phyloP scores from a whole-genome alignment of 2,797 vertebrate genomes.

The Amblyopsis hoosieri region DNA sequence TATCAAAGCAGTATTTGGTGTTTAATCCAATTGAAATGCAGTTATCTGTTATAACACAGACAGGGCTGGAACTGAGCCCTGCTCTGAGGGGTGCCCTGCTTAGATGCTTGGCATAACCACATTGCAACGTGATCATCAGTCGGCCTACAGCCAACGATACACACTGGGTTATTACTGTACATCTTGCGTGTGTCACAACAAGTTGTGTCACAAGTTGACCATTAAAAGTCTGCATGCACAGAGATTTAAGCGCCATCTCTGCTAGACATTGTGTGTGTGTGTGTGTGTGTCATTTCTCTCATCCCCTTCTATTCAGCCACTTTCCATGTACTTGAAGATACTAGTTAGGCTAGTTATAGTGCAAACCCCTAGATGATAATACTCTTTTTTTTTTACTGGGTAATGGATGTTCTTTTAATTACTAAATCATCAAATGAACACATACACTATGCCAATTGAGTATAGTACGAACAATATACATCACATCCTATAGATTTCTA shows the following conservation, averaged over 20 bases:
- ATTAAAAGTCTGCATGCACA: slow-evolving; percentile 50
- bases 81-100: slow-evolving; percentile 54
- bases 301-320: slow-evolving; percentile 10
- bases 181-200: slow-evolving; percentile 57
- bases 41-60: slow-evolving; percentile 65
- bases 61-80: slow-evolving; percentile 56
- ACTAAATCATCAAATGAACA: slow-evolving; percentile 36
- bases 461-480: neutral
- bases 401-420: slow-evolving; percentile 24
- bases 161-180: slow-evolving; percentile 50
- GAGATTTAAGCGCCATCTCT: slow-evolving; percentile 16
- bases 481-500: neutral
- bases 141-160: slow-evolving; percentile 60
- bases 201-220: slow-evolving; percentile 44
- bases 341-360: slow-evolving; percentile 23
- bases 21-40: slow-evolving; percentile 70
- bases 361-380: slow-evolving; percentile 29
- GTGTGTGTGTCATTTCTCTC: slow-evolving; percentile 11
- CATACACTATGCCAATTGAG: no score
- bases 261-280: slow-evolving; percentile 16
- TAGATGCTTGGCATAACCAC: slow-evolving; percentile 67
- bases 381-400: neutral
- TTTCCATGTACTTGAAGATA: slow-evolving; percentile 6
- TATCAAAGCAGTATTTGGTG: slow-evolving; percentile 62
- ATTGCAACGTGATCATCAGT: slow-evolving; percentile 25